Base-by-base conservation (phyloP, 2,888 invertebrate genomes). In the Liopterus haemorrhoidalis region DNA sequence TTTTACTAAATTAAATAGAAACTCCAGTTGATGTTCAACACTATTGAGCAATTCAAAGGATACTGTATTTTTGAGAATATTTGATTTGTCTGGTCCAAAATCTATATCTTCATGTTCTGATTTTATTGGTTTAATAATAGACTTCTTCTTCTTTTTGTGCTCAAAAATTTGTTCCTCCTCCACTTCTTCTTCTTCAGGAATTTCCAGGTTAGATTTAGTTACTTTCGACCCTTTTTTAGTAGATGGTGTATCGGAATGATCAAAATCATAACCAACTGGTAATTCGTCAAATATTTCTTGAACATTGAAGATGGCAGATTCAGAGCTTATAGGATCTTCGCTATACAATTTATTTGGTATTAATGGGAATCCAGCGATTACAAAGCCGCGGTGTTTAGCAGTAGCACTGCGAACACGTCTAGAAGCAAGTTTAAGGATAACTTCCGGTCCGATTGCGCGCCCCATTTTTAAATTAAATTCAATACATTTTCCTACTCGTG, bases 361-460 rank as follows among this genome's bases (percentile, higher is more conserved):
- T 24, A 82, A 59, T 14, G 83, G 83, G 49, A 82, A 65, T 5
- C 80, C 82, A 45, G 78, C 76, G 51, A 82, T 61, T 2, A 83
- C 71, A 68, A 77, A 82, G 5, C 82, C 83, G 57, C 77, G 67
- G 56, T 81, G 76, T 54, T 66, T 60, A 11, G 76, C 69, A 18
- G 70, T 69, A 43, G 71, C 68, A 14, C 71, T 71, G 33, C 69
- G 61, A 1, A 79, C 50, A 56, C 78, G 74, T 38, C 63, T 64
- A 52, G 74, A 68, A 8, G 81, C 60, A 14, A 81, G 64, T 49
- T 70, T 59, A 36, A 77, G 53, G 19, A 81, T 65, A 3, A 70
- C 60, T 51, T 77, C 70, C 49, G 68, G 68, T 30, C 70, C 70
- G 42, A 78, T 66, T 4, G 70, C 63, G 50, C 72, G 71, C 30